Evolutionary conservation across 2,888 invertebrate genomes (phyloP).

Genomic region (Tanytarsus gracilentus): DNA sequence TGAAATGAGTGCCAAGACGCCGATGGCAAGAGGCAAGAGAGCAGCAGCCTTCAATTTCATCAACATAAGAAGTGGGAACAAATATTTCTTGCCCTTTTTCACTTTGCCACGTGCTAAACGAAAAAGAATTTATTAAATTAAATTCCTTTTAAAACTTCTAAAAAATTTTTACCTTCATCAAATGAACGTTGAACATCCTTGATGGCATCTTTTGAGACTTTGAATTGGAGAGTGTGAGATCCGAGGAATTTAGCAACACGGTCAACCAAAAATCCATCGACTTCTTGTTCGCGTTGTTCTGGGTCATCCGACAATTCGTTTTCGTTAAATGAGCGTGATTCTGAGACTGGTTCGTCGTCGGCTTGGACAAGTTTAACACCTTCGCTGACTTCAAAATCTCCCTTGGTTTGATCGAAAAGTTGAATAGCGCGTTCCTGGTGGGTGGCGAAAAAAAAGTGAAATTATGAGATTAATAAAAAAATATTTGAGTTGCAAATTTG

Average conservation of each 20-base stretch:
- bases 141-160: not conserved
- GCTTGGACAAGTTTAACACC: constrained; percentile 51
- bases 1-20: constrained; percentile 66
- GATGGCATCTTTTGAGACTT: constrained; percentile 64
- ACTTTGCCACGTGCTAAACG: constrained; percentile 68
- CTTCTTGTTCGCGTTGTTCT: constrained; percentile 60
- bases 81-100: constrained; percentile 68
- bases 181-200: constrained; percentile 67
- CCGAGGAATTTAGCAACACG: constrained; percentile 66
- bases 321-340: constrained; percentile 51
- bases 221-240: constrained; percentile 70
- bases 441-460: not conserved
- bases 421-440: constrained; percentile 59
- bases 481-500: not conserved
- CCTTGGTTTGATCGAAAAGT: constrained; percentile 56
- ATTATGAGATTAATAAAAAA: not conserved
- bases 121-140: constrained; percentile 28
- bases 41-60: constrained; percentile 71
- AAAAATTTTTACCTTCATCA: constrained; percentile 64
- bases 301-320: constrained; percentile 63
- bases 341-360: constrained; percentile 46
- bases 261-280: constrained; percentile 64
- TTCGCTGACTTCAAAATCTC: constrained; percentile 52
- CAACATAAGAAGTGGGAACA: constrained; percentile 64
- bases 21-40: constrained; percentile 67